Conservation (phyloP, 2,113 vertebrate genomes). For the Erythrocercus mccallii region DNA sequence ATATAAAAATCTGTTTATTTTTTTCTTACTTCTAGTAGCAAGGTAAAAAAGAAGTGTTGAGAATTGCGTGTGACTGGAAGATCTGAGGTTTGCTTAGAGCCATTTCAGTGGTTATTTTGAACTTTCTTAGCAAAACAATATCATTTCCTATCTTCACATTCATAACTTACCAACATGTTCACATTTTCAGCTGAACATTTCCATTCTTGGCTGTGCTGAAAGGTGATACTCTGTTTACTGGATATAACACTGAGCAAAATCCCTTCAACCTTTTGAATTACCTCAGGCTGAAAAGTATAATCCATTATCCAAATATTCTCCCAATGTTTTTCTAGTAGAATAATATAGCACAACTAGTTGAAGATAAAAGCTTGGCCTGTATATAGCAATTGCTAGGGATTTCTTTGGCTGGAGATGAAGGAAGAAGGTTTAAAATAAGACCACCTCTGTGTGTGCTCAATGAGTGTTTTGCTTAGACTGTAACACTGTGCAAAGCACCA, state of each 20-base stretch:
- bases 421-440: slow-evolving; percentile 22
- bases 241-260: slow-evolving; percentile 18
- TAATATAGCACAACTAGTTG: neutral
- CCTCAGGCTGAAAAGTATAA: slow-evolving; percentile 41
- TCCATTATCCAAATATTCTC: slow-evolving; percentile 53
- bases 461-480: slow-evolving; percentile 21
- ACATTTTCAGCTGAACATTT: slow-evolving; percentile 36
- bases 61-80: neutral
- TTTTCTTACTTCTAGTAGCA: neutral
- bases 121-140: slow-evolving; percentile 3
- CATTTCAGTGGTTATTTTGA: slow-evolving; percentile 24
- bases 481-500: neutral
- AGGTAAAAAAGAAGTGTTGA: slow-evolving; percentile 8
- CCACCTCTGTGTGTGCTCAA: neutral
- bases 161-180: slow-evolving; percentile 26
- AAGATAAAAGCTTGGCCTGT: slow-evolving; percentile 26
- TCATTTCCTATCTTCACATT: slow-evolving; percentile 17
- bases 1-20: neutral
- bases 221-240: slow-evolving; percentile 41
- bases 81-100: slow-evolving; percentile 6
- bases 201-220: slow-evolving; percentile 37
- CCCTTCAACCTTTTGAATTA: slow-evolving; percentile 31
- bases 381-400: neutral
- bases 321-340: slow-evolving; percentile 6
- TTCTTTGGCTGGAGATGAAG: slow-evolving; percentile 45